Evolutionary conservation across 2,888 invertebrate genomes (phyloP).

Genomic region (Diarsia mendica): DNA sequence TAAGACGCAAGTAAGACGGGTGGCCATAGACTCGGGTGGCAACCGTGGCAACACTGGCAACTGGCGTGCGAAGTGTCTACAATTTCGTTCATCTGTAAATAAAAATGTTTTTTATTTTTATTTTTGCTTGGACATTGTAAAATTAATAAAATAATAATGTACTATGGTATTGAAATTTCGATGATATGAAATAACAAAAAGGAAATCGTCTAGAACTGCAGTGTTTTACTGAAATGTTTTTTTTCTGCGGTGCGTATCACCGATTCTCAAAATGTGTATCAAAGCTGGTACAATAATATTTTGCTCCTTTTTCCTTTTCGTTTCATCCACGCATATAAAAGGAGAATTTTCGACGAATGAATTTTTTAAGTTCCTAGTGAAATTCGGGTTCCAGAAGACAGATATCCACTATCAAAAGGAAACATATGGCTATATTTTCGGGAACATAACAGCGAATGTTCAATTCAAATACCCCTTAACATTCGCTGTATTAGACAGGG

Average conservation of each 20-base stretch:
- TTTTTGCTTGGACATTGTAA: slow-evolving; percentile 30
- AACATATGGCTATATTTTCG: slow-evolving; percentile 98
- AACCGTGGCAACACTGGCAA: too few species aligned
- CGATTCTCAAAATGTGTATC: slow-evolving; percentile 78
- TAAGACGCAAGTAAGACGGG: too few species aligned
- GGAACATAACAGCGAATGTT: slow-evolving; percentile 95
- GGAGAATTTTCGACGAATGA: slow-evolving; percentile 90
- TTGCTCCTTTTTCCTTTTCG: slow-evolving; percentile 73
- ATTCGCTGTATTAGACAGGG: slow-evolving; percentile 97
- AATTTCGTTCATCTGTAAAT: slow-evolving; percentile 35
- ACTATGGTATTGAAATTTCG: slow-evolving; percentile 11
- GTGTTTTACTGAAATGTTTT: slow-evolving; percentile 61
- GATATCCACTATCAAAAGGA: slow-evolving; percentile 95
- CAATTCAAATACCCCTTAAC: slow-evolving; percentile 93
- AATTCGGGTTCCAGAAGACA: slow-evolving; percentile 99
- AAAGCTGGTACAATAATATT: slow-evolving; percentile 77
- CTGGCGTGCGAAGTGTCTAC: slow-evolving; percentile 43
- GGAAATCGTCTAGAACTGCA: slow-evolving; percentile 6
- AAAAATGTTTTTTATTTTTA: slow-evolving; percentile 54
- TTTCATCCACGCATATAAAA: slow-evolving; percentile 81
- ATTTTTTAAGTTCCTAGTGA: slow-evolving; percentile 97
- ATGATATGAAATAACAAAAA: slow-evolving; percentile 34
- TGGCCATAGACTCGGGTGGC: too few species aligned
- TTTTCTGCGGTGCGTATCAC: slow-evolving; percentile 36
- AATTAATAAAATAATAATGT: slow-evolving; percentile 27